Percentiles rank a stretch among this genome's conserved stretches.
These are phyloP conservation scores for Chionoecetes opilio DNA, from an alignment of 1,140 invertebrate genomes.

Conservation along the genomic window DNA sequence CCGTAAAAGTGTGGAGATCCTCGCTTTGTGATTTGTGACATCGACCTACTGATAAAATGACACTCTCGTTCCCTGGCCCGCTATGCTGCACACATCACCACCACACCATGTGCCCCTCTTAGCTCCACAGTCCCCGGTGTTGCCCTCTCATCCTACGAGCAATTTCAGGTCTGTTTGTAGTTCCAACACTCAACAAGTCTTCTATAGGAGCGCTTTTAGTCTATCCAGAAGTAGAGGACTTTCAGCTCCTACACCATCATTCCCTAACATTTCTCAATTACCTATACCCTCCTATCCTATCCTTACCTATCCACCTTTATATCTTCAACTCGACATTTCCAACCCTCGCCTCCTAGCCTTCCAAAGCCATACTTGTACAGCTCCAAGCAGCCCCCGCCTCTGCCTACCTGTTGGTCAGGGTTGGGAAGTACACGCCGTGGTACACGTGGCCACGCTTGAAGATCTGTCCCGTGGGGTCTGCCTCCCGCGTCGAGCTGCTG, in stretches of 20 bases:
- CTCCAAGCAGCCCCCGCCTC: not conserved
- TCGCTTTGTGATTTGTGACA: not conserved
- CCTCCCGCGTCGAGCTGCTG: slow-evolving; percentile 79
- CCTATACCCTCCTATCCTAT: too few relatives aligned
- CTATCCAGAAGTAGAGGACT: too few relatives aligned
- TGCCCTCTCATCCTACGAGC: too few relatives aligned
- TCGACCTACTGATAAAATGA: too few relatives aligned
- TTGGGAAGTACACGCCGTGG: slow-evolving; percentile 68
- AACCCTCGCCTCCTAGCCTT: not conserved
- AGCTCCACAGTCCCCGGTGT: too few relatives aligned
- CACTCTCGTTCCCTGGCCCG: not conserved
- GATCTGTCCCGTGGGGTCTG: slow-evolving; percentile 79
- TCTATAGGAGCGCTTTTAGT: too few relatives aligned
- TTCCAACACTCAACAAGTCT: too few relatives aligned
- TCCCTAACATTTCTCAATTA: too few relatives aligned
- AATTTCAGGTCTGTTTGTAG: too few relatives aligned
- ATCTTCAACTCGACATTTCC: not conserved
- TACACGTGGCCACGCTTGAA: slow-evolving; percentile 80
- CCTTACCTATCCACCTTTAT: not conserved
- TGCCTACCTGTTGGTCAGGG: slow-evolving; percentile 69
- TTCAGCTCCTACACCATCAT: too few relatives aligned
- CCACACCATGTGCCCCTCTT: too few relatives aligned
- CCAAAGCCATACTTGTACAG: not conserved
- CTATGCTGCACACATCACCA: not conserved
- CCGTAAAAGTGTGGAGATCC: not conserved